phyloP scores from a whole-genome alignment of 1,140 invertebrate species.

The Elymnias hypermnestra region DNA sequence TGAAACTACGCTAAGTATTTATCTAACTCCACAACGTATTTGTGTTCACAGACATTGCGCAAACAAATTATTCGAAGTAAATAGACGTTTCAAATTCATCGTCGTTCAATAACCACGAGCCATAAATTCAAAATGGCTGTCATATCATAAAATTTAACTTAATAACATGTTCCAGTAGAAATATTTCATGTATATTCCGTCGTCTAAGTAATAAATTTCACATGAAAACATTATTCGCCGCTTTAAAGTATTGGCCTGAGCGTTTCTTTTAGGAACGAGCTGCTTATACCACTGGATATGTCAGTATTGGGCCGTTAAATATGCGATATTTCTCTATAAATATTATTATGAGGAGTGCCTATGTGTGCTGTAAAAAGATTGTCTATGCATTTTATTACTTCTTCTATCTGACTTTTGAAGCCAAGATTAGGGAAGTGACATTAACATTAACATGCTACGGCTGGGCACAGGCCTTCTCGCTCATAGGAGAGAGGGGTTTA shows the following conservation, averaged over 20 bases:
- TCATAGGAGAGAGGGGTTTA: too few relatives aligned
- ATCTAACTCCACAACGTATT: too few relatives aligned
- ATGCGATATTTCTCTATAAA: background rate
- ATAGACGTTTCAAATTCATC: background rate
- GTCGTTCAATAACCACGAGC: background rate
- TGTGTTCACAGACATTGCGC: too few relatives aligned
- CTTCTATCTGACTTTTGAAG: too few relatives aligned
- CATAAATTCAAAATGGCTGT: conserved; percentile 4
- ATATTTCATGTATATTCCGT: conserved; percentile 16
- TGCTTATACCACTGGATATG: conserved; percentile 18
- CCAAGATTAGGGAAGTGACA: too few relatives aligned
- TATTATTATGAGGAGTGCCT: too few relatives aligned
- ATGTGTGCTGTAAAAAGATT: too few relatives aligned
- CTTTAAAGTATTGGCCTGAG: conserved; percentile 20
- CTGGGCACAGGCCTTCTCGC: too few relatives aligned
- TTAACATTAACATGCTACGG: too few relatives aligned
- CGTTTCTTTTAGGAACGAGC: conserved; percentile 18
- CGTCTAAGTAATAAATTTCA: conserved; percentile 23
- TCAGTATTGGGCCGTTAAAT: background rate
- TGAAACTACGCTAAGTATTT: too few relatives aligned
- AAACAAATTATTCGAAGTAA: background rate
- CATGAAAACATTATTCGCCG: conserved; percentile 22
- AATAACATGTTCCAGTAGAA: background rate
- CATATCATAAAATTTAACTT: background rate
- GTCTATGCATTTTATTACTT: too few relatives aligned